Evolutionary conservation across 2,113 vertebrate species (phyloP), one percentile per base, ranked within the genome.

Genomic region (Scomber colias): DNA sequence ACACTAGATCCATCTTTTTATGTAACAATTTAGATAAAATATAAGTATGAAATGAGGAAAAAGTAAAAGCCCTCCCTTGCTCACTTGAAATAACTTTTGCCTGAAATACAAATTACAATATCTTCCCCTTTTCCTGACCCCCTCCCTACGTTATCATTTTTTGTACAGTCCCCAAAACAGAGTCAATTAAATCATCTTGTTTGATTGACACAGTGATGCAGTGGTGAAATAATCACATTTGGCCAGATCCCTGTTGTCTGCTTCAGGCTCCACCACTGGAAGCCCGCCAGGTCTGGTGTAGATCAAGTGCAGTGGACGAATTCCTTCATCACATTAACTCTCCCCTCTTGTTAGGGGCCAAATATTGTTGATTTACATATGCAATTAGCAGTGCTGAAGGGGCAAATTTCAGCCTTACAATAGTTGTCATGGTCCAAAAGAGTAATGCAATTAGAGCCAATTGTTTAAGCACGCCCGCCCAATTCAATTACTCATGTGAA

Each of bases 401-500:
- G 69, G 79, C 65, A 67, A 30, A 75, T 87, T 79, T 86, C 75
- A 85, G 65, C 53, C 80, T 55, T 65, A 88, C 82, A 87, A 86
- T 86, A 78, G 80, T 85, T 85, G 79, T 91, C 79, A 88, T 71
- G 80, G 87, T 84, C 79, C 77, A 77, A 63, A 82, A 79, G 84
- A 82, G 78, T 85, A 90, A 91, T 85, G 84, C 81, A 92, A 87
- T 93, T 93, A 91, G 76, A 85, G 77, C 30, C 85, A 35, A 87
- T 89, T 91, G 91, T 93, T 92, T 87, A 87, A 83, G 78, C 67
- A 78, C 51, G 65, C n/a, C 55, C 15, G 53, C 80, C 70, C 63
- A 6, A 69, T 90, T 91, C 81, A 89, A 90, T 92, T 91, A 92
- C 85, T 86, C 64, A 45, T 53, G 70, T 88, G 76, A 72, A 82